Base-by-base conservation (phyloP, 2,888 invertebrate species). In the Therioaphis trifolii region DNA sequence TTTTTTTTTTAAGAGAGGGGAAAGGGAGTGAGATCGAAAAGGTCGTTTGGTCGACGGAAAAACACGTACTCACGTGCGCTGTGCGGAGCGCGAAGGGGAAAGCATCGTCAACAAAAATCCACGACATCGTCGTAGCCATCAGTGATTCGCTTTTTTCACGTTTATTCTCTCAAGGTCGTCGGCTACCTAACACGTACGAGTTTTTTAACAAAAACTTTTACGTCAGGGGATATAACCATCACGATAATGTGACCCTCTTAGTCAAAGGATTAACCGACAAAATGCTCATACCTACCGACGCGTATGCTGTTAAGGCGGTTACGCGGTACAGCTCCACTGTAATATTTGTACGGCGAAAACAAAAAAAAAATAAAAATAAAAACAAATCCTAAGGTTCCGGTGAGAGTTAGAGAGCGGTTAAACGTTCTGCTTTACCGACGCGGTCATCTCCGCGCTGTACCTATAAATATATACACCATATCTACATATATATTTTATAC, bases 161-260 rank as follows among this genome's bases (percentile, higher is more conserved):
- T 58, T 11, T 2, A 55, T 58, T 58, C 58, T 58, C 21, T 58
- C 58, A 58, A 58, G 58, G 58, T 58, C 24, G 58, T 21, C 24
- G 58, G 21, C 58, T 12, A 21, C 21, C 21, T n/a, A 21, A 55
- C 21, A 58, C 58, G 12, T 21, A 12, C 21, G 21, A 21, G 11
- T 58, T 21, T 58, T 58, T 21, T 58, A 58, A 58, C 58, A 21
- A 58, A 35, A 55, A 55, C 55, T 55, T 55, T 55, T 9, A 11
- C 12, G 24, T 58, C 24, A 12, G 24, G 1, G 12, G n/a, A 52
- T 5, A n/a, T n/a, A n/a, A 52, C 46, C 24, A 18, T 71, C 9
- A n/a, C n/a, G 52, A 72, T 52, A 52, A 72, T 29, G 29, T 52
- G 72, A 29, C 29, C n/a, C 29, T 52, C 29, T 72, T 72, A 72